Evolutionary conservation across 2,888 invertebrate species (phyloP), one percentile per base, ranked within the genome.

Genomic region (Cepaea hortensis): DNA sequence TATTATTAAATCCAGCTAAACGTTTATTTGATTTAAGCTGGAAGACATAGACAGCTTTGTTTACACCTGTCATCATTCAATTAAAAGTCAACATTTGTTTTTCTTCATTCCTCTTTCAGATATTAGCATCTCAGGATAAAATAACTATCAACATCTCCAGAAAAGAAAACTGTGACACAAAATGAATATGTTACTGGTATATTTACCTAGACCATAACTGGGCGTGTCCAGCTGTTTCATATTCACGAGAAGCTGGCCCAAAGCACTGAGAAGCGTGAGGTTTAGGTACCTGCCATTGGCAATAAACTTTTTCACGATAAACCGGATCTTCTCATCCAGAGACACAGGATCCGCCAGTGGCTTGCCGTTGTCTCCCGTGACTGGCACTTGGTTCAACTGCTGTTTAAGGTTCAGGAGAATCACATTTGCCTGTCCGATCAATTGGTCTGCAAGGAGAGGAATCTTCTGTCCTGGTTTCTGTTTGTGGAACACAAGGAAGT

Each of bases 361-460:
- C 20, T 81, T 77, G 13, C 76, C 85, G 55, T 84, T 84, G 11
- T 84, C 86, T 50, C 76, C 88, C n/a, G 15, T 80, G 3, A 87
- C 55, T 13, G 87, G 79, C 55, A 87, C 85, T 76, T 88, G 87
- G 62, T 89, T 89, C 84, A 91, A 87, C 86, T 92, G 91, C 72
- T 90, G 87, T 83, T 91, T 89, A 35, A 95, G 92, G 90, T 95
- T 95, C 90, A 95, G 94, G 55, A 95, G 92, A 65, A 95, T 94
- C 20, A 92, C 91, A 87, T 91, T 93, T 70, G 93, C 92, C 86
- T 93, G 93, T 3, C 92, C 92, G 13, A 92, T 92, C 87, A 93
- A 82, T 7, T 93, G 93, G 85, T 93, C 93, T 20, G 93, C 93
- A 20, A 95, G 92, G 48, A 95, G 92, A 11, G 95, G 92, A 9